Percentiles rank a stretch among this genome's conserved stretches.
Conservation (phyloP, 2,113 vertebrate species). For the Herpailurus yagouaroundi region DNA sequence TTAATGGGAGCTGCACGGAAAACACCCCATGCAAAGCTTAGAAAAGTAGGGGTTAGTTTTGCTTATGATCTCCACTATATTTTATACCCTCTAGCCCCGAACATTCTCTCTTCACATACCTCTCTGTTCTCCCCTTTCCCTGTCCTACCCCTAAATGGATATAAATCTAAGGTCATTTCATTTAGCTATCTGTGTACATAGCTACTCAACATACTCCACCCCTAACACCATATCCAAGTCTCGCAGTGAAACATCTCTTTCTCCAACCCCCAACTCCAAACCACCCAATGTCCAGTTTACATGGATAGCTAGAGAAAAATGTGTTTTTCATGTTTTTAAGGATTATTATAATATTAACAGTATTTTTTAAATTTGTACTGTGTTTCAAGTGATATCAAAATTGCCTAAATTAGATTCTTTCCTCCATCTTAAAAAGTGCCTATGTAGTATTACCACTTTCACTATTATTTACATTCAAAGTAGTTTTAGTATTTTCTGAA, state of each 20-base stretch:
- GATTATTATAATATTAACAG: neutral
- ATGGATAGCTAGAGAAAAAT: neutral
- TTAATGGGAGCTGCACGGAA: conserved; percentile 73
- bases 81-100: conserved; percentile 28
- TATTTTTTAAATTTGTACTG: conserved; percentile 2
- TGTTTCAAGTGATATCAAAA: conserved; percentile 36
- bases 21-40: conserved; percentile 70
- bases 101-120: neutral
- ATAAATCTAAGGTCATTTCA: conserved; percentile 44
- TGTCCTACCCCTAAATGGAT: neutral
- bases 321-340: neutral
- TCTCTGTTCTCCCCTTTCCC: conserved; percentile 50
- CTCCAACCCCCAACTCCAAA: neutral
- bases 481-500: conserved; percentile 37
- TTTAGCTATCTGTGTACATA: neutral
- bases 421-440: conserved; percentile 1
- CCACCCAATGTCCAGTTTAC: neutral
- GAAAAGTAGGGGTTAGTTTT: conserved; percentile 76
- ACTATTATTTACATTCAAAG: conserved; percentile 5
- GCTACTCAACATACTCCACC: conserved; percentile 26
- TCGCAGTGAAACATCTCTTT: conserved; percentile 16
- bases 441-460: neutral
- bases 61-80: conserved; percentile 39
- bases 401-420: neutral
- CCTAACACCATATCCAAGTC: neutral